Conservation (phyloP, 2,113 vertebrate genomes). For the Dipodomys ordii region DNA sequence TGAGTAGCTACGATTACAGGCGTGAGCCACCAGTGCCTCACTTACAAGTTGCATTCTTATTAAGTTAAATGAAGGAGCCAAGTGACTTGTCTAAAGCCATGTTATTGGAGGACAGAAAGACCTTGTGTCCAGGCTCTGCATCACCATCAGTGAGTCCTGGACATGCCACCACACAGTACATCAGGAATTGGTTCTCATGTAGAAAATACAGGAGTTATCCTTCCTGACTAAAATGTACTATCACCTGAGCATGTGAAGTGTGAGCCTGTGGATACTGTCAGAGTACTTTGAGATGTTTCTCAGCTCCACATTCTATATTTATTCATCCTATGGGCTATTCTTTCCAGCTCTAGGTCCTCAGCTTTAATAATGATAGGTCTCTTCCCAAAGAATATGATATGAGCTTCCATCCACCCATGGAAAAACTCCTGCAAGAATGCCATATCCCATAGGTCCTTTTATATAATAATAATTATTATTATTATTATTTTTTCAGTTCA, state of each 20-base stretch:
- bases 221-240: neutral
- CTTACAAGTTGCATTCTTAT: neutral
- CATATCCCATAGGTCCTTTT: neutral
- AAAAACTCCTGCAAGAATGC: neutral
- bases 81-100: neutral
- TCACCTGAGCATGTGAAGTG: neutral
- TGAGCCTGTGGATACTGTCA: neutral
- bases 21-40: too few relatives aligned
- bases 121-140: neutral
- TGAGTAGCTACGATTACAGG: too few relatives aligned
- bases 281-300: neutral
- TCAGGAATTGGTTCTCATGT: neutral
- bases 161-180: neutral
- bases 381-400: neutral
- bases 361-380: neutral
- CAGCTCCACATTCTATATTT: too few relatives aligned
- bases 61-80: slow-evolving; percentile 15
- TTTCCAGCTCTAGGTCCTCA: neutral
- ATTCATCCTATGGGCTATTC: too few relatives aligned
- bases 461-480: neutral
- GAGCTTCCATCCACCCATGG: neutral
- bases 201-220: neutral
- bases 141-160: neutral
- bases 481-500: too few relatives aligned
- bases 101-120: neutral